Conservation (phyloP, 2,113 vertebrate species). For the Gulo gulo region DNA sequence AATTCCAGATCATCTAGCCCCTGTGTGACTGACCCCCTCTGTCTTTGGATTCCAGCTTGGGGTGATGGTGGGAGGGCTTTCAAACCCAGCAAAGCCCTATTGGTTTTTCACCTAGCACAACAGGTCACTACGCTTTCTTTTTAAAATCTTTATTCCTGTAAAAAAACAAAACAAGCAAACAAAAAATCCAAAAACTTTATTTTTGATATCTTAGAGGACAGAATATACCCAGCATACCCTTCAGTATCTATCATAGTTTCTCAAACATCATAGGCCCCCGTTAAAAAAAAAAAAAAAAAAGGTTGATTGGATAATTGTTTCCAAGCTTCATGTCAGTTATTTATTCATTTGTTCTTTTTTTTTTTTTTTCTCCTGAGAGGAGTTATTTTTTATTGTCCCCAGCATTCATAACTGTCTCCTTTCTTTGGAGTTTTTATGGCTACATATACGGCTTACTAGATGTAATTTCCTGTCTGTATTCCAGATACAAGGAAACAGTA, state of each 20-base stretch:
- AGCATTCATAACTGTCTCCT: background rate
- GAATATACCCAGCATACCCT: fast-evolving
- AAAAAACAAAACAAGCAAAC: background rate
- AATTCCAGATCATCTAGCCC: background rate
- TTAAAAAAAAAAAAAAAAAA: background rate
- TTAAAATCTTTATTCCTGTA: background rate
- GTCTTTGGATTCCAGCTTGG: background rate
- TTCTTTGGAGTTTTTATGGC: background rate
- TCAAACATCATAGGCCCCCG: background rate
- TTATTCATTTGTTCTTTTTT: background rate
- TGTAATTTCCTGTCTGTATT: background rate
- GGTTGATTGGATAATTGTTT: background rate
- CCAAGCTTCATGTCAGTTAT: background rate
- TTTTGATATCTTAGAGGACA: background rate
- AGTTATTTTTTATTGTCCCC: background rate
- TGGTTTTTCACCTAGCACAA: background rate
- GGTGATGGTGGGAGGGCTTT: background rate
- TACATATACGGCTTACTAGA: background rate
- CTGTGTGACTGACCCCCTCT: background rate
- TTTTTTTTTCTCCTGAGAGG: background rate
- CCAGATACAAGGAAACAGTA: background rate
- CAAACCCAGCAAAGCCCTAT: background rate
- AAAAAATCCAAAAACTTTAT: background rate
- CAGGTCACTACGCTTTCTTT: background rate
- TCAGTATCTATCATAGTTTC: background rate